Evolutionary conservation across 2,113 vertebrate genomes (phyloP).

Genomic region (Dromaius novaehollandiae): DNA sequence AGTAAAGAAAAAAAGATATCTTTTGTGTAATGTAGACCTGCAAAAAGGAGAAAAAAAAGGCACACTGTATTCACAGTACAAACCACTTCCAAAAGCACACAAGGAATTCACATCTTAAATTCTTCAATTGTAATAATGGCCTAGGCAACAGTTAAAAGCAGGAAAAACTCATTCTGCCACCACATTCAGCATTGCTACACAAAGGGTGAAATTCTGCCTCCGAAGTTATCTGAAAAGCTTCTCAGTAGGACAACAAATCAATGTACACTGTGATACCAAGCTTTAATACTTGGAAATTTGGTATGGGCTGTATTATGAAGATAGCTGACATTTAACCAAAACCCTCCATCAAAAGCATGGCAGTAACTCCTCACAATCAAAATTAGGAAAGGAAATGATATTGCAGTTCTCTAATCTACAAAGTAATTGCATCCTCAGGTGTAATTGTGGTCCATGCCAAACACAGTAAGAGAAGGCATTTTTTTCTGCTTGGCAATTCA

Average conservation of each 20-base stretch:
- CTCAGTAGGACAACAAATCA: not conserved
- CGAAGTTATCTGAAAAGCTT: not conserved
- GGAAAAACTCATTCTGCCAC: not conserved
- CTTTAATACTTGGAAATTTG: not conserved
- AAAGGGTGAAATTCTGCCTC: not conserved
- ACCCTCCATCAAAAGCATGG: not conserved
- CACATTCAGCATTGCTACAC: accelerated
- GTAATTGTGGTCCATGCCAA: not conserved
- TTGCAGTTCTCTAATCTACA: not conserved
- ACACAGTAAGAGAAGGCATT: not conserved
- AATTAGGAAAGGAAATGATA: not conserved
- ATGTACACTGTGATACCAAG: not conserved
- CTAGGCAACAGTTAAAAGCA: not conserved
- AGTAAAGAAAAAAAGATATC: not conserved
- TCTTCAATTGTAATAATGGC: not conserved
- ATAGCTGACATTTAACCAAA: not conserved
- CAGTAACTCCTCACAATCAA: not conserved
- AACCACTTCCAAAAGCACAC: not conserved
- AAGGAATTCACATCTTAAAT: not conserved
- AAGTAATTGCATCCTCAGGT: not conserved
- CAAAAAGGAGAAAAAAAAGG: not conserved
- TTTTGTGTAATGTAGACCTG: not conserved
- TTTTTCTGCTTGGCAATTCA: not conserved
- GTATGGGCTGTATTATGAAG: not conserved
- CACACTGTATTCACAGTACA: not conserved